Evolutionary conservation across 2,888 invertebrate genomes (phyloP).

Genomic region (Gymnosoma rotundatum): DNA sequence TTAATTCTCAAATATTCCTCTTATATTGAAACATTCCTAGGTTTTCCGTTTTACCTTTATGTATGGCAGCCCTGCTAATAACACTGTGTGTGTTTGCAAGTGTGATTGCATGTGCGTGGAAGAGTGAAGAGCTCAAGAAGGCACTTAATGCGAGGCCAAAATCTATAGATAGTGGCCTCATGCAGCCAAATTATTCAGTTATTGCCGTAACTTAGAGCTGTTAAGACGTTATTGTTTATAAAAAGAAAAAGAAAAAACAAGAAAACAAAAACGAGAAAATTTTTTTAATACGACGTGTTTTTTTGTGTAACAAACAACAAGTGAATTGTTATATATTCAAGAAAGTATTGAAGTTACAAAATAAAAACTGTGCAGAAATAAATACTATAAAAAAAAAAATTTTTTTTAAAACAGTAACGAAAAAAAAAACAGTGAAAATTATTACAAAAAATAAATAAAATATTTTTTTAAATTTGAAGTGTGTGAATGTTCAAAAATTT

Average conservation of each 20-base stretch:
- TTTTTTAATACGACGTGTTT: slow-evolving; percentile 42
- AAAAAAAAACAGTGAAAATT: slow-evolving; percentile 6
- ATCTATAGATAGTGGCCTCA: slow-evolving; percentile 76
- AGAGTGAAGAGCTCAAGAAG: slow-evolving; percentile 1
- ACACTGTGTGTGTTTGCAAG: neutral
- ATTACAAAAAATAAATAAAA: slow-evolving; percentile 41
- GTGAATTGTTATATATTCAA: neutral
- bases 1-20: too few relatives aligned
- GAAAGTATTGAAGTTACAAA: slow-evolving; percentile 15
- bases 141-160: slow-evolving; percentile 30
- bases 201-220: slow-evolving; percentile 76
- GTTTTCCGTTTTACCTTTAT: too few relatives aligned
- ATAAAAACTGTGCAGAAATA: slow-evolving; percentile 33
- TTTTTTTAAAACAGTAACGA: slow-evolving; percentile 9
- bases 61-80: too few relatives aligned
- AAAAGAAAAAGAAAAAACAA: slow-evolving; percentile 29
- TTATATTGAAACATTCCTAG: too few relatives aligned
- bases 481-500: slow-evolving; percentile 39
- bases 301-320: slow-evolving; percentile 5
- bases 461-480: slow-evolving; percentile 3
- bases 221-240: slow-evolving; percentile 72
- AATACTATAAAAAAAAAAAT: slow-evolving; percentile 24
- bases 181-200: slow-evolving; percentile 75
- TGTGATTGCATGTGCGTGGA: too few relatives aligned
- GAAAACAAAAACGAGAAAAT: slow-evolving; percentile 45